phyloP scores from a whole-genome alignment of 1,140 invertebrate species.

The Eueides isabella region DNA sequence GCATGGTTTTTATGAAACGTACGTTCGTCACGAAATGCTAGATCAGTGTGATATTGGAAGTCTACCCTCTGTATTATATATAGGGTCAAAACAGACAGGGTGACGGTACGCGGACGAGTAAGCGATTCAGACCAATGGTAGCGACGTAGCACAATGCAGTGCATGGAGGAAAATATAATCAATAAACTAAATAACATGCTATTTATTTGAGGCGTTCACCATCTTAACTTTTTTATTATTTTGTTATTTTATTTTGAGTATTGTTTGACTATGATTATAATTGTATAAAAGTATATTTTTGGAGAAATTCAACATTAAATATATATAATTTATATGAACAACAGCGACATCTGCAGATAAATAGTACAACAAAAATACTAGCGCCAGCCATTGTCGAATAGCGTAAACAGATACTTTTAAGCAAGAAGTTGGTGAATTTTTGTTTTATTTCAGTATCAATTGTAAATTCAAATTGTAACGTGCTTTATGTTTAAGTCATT shows the following conservation, averaged over 20 bases:
- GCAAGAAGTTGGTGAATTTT: no score
- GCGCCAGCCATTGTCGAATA: conserved; percentile 13
- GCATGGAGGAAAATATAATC: conserved; percentile 13
- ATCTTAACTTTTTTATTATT: conserved; percentile 1
- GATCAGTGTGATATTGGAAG: conserved; percentile 3
- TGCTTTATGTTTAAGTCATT: no score
- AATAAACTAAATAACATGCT: not conserved
- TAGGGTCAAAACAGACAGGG: conserved; percentile 9
- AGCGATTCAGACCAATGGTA: conserved; percentile 11
- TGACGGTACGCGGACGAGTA: conserved; percentile 12
- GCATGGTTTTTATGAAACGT: not conserved
- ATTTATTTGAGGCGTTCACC: not conserved
- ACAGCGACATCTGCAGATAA: not conserved
- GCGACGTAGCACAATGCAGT: conserved; percentile 14
- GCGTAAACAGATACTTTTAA: no score
- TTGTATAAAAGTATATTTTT: not conserved
- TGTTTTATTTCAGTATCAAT: no score
- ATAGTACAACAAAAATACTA: not conserved
- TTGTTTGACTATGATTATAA: not conserved
- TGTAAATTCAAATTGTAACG: no score
- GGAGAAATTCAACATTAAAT: not conserved
- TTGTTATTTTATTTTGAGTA: not conserved
- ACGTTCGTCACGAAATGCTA: not conserved
- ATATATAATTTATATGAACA: not conserved
- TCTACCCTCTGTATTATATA: conserved; percentile 8